Evolutionary conservation across 92 coral and sea anemone genomes (phyloP), one percentile per base, ranked within the genome.

Genomic region (Parazoanthus darwini): DNA sequence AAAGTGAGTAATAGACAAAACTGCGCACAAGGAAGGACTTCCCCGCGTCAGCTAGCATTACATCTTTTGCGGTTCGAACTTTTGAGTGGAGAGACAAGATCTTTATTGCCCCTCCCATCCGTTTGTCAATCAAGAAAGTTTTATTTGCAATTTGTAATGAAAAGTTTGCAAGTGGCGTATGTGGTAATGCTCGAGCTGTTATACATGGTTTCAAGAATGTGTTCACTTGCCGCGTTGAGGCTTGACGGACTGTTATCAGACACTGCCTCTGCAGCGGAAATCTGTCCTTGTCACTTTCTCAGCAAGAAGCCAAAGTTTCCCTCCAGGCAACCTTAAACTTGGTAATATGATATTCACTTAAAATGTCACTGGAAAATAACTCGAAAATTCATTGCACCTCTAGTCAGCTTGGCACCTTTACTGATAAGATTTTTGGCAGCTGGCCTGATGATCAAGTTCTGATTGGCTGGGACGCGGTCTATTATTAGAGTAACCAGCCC

Each of bases 351-450:
- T 91, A 91, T 91, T 91, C 86, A 81, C 89, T 81, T 88, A 91
- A 91, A 91, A 85, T 89, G 78, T 85, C 87, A 87, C 44, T 85
- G 92, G 85, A 91, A 91, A 88, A 89, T 89, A 91, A 74, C 79
- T 87, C 85, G 80, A 89, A 91, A 91, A 89, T 91, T 90, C 91
- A 88, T 89, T 89, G 89, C 84, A 72, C 54, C 46, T 43, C 74
- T 35, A 90, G 98, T 89, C 98, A 75, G 85, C 74, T 71, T 89
- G 98, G 92, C 98, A 89, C 98, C 98, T 78, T 71, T 66, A 82
- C 86, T 89, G 91, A 93, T 89, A 84, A 88, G 86, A 36, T 89
- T 23, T 74, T 87, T 93, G 97, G 93, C 95, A 94, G 91, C 91
- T 94, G 96, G 91, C 95, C 86, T 29, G 88, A 78, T 70, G 51